phyloP scores from a whole-genome alignment of 2,113 vertebrate species.

The Trogon surrucura region DNA sequence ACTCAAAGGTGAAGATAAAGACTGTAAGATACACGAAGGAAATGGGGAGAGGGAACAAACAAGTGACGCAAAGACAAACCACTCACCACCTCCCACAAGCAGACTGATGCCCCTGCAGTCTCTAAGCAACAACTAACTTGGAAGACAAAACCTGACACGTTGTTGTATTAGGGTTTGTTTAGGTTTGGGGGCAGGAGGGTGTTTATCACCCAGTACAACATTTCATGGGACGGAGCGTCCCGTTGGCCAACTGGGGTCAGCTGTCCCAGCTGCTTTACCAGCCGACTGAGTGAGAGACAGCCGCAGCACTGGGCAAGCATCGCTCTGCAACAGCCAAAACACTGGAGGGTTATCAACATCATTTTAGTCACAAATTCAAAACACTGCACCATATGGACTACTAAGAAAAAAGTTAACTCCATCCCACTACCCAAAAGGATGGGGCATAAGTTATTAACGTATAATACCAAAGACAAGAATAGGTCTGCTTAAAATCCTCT shows the following conservation, averaged over 20 bases:
- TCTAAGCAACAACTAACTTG: not conserved
- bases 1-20: not conserved
- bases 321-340: not conserved
- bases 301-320: not conserved
- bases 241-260: accelerated
- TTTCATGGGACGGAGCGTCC: not conserved
- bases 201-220: not conserved
- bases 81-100: not conserved
- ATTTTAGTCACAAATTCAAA: not conserved
- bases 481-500: conserved; percentile 10
- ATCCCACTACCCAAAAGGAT: not conserved
- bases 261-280: not conserved
- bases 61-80: not conserved
- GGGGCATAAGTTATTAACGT: conserved; percentile 14
- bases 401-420: not conserved
- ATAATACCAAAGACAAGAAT: conserved; percentile 8
- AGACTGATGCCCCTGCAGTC: not conserved
- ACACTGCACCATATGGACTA: conserved; percentile 10
- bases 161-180: not conserved
- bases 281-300: not conserved
- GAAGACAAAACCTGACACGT: not conserved
- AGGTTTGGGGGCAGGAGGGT: not conserved
- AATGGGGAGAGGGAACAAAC: not conserved
- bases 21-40: not conserved
- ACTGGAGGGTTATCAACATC: not conserved